Percentiles rank a stretch among this genome's conserved stretches.
Conservation (phyloP, 2,113 vertebrate genomes). For the Megaleporinus macrocephalus region DNA sequence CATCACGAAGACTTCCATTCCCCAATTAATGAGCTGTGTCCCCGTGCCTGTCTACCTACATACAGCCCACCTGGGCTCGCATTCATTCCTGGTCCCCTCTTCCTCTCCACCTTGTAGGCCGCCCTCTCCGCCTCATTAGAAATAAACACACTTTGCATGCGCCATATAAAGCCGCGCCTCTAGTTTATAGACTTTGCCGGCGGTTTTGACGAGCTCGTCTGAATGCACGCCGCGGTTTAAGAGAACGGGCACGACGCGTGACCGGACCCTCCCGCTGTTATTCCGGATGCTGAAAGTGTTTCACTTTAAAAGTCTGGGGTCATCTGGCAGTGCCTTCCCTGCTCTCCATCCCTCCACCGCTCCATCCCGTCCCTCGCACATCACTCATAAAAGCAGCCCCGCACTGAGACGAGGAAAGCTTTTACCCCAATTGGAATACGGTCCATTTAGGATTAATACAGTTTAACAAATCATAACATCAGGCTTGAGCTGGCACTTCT, state of each 20-base stretch:
- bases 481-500: constrained; percentile 34
- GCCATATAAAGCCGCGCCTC: constrained; percentile 12
- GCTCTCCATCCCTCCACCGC: constrained; percentile 26
- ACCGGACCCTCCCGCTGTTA: constrained; percentile 5
- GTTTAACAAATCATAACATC: constrained; percentile 56
- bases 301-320: background rate
- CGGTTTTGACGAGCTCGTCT: constrained; percentile 17
- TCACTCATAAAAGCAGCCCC: constrained; percentile 46
- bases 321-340: constrained; percentile 1
- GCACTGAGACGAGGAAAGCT: constrained; percentile 47
- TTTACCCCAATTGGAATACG: constrained; percentile 59
- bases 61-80: constrained; percentile 45
- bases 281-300: constrained; percentile 4
- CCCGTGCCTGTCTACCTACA: constrained; percentile 25
- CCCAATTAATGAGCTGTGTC: constrained; percentile 59
- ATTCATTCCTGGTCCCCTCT: constrained; percentile 7
- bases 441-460: constrained; percentile 57
- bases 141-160: constrained; percentile 45
- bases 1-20: constrained; percentile 50
- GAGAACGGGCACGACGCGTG: background rate
- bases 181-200: constrained; percentile 35
- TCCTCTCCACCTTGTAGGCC: constrained; percentile 28
- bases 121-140: constrained; percentile 50
- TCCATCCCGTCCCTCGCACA: constrained; percentile 35
- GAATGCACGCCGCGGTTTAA: background rate